Conservation (phyloP, 2,888 invertebrate species). For the Empis livida region DNA sequence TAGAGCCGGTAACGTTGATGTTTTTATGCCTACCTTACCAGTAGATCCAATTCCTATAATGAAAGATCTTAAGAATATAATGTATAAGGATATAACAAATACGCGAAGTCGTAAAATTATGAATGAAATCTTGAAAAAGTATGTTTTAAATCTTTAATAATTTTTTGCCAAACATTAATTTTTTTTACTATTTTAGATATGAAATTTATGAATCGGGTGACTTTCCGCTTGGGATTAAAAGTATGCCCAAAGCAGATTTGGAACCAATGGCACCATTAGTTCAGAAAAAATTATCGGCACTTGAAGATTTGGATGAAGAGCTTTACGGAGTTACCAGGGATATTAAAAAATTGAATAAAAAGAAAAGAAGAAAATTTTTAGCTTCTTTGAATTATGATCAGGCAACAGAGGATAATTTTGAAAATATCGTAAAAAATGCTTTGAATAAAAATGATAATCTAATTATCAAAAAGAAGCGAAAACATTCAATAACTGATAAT, state of each 20-base stretch:
- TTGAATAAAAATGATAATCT: constrained; percentile 9
- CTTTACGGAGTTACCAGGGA: constrained; percentile 29
- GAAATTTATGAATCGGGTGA: constrained; percentile 43
- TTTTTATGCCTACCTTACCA: constrained; percentile 52
- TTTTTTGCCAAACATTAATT: neutral
- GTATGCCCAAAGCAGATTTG: constrained; percentile 34
- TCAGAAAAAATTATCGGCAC: constrained; percentile 29
- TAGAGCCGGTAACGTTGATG: constrained; percentile 67
- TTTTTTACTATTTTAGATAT: constrained; percentile 38
- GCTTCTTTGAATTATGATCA: constrained; percentile 24
- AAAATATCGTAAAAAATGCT: constrained; percentile 18
- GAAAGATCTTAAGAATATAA: constrained; percentile 38
- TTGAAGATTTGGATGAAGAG: constrained; percentile 41
- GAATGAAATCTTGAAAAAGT: constrained; percentile 40
- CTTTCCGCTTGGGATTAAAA: constrained; percentile 54
- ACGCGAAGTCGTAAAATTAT: constrained; percentile 45
- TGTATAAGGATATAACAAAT: constrained; percentile 39
- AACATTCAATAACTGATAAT: constrained; percentile 19
- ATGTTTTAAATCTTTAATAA: constrained; percentile 20
- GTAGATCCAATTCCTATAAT: constrained; percentile 48
- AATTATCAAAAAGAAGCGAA: constrained; percentile 4
- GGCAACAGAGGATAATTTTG: constrained; percentile 27
- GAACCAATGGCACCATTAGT: constrained; percentile 21
- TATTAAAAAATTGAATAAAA: constrained; percentile 37
- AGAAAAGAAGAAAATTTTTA: constrained; percentile 28